These are phyloP conservation scores for Clunio marinus DNA, from an alignment of 2,888 invertebrate species.

Conservation along the genomic window DNA sequence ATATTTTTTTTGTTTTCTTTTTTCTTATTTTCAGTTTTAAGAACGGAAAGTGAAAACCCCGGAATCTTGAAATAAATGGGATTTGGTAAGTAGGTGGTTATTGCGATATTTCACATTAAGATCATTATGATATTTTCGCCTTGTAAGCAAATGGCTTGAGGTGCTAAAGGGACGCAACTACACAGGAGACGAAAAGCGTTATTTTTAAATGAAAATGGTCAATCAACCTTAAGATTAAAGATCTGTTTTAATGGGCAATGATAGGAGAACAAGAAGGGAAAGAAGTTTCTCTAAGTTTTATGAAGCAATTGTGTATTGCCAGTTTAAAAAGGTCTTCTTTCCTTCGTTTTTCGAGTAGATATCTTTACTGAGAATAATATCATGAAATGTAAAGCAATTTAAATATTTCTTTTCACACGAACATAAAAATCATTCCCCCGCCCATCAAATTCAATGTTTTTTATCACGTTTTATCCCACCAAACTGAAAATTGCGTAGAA, in stretches of 20 bases:
- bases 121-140: conserved; percentile 18
- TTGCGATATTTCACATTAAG: conserved; percentile 26
- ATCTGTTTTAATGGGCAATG: not conserved
- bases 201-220: conserved; percentile 12
- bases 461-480: no score
- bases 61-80: conserved; percentile 24
- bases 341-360: no score
- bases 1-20: no score
- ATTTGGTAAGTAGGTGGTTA: conserved; percentile 36
- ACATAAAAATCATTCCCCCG: not conserved
- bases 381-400: not conserved
- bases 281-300: not conserved
- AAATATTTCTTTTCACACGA: not conserved
- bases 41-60: not conserved
- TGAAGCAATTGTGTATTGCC: not conserved
- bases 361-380: no score
- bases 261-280: no score
- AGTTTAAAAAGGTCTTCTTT: no score
- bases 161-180: not conserved
- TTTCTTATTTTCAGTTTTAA: no score
- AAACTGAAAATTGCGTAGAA: no score
- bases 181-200: conserved; percentile 2
- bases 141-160: conserved; percentile 15
- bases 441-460: not conserved
- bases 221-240: conserved; percentile 17